These are phyloP conservation scores for Herpailurus yagouaroundi DNA, from an alignment of 2,113 vertebrate genomes.

Conservation along the genomic window DNA sequence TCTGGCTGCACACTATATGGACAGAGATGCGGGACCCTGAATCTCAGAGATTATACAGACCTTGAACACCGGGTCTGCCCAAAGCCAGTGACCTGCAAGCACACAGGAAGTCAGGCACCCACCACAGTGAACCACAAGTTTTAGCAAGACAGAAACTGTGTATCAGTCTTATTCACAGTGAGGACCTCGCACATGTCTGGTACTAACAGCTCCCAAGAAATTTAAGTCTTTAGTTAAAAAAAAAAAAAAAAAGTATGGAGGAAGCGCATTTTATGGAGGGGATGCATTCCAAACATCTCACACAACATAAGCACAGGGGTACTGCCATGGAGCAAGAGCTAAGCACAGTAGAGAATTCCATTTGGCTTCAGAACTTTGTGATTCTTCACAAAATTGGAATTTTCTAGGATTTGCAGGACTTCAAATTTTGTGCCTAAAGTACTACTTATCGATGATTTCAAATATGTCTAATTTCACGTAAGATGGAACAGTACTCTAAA, in stretches of 20 bases:
- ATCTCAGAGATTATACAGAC: not conserved
- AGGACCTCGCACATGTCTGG: not conserved
- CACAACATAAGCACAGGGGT: not conserved
- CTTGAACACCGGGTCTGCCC: not conserved
- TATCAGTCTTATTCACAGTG: not conserved
- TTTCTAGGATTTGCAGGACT: not conserved
- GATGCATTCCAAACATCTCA: not conserved
- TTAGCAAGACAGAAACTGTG: not conserved
- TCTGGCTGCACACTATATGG: not conserved
- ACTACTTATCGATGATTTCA: not conserved
- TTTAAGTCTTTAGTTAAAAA: not conserved
- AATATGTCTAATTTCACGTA: not conserved
- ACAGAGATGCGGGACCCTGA: not conserved
- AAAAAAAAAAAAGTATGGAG: not conserved
- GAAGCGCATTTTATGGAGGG: not conserved
- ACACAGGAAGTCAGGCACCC: not conserved
- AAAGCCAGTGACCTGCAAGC: not conserved
- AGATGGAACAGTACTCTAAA: not conserved
- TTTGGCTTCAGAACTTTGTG: not conserved
- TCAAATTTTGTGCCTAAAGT: constrained; percentile 19
- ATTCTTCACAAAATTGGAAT: not conserved
- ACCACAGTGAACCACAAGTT: not conserved
- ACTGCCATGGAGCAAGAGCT: not conserved
- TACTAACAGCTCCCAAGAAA: not conserved
- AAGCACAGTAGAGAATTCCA: not conserved